Conservation (phyloP, 2,888 invertebrate genomes). For the Netelia fuscicornis region DNA sequence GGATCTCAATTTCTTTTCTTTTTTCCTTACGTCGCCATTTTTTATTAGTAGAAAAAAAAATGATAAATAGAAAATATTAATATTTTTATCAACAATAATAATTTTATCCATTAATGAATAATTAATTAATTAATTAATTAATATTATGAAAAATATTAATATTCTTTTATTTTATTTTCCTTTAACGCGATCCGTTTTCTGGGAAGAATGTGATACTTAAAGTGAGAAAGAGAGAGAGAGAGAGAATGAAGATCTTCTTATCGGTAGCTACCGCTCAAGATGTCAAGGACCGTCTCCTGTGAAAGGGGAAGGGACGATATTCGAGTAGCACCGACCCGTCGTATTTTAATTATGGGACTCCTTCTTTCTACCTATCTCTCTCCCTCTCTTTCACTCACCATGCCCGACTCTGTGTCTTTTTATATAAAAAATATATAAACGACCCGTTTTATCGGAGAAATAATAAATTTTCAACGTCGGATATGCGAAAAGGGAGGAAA, state of each 20-base stretch:
- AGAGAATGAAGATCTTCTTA: conserved; percentile 47
- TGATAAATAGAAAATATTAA: neutral
- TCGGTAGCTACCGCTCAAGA: conserved; percentile 66
- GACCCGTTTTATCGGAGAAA: conserved; percentile 75
- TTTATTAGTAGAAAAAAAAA: conserved; percentile 17
- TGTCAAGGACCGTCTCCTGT: conserved; percentile 50
- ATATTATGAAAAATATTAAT: neutral
- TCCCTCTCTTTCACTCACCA: conserved; percentile 47
- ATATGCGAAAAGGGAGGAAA: conserved; percentile 70
- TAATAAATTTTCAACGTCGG: conserved; percentile 76
- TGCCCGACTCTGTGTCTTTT: conserved; percentile 51
- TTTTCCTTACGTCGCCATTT: neutral
- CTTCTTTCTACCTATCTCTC: conserved; percentile 15
- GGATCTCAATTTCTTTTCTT: neutral
- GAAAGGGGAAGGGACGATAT: conserved; percentile 41
- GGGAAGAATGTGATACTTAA: neutral
- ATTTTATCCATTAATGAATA: too few relatives aligned
- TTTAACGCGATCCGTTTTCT: neutral
- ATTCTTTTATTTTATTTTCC: conserved; percentile 2
- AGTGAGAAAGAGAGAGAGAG: conserved; percentile 3
- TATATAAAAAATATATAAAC: conserved; percentile 4
- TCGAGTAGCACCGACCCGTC: conserved; percentile 59
- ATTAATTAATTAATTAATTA: too few relatives aligned
- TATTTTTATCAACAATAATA: neutral
- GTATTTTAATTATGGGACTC: conserved; percentile 67